Evolutionary conservation across 2,888 invertebrate genomes (phyloP).

Genomic region (Crioceris asparagi): DNA sequence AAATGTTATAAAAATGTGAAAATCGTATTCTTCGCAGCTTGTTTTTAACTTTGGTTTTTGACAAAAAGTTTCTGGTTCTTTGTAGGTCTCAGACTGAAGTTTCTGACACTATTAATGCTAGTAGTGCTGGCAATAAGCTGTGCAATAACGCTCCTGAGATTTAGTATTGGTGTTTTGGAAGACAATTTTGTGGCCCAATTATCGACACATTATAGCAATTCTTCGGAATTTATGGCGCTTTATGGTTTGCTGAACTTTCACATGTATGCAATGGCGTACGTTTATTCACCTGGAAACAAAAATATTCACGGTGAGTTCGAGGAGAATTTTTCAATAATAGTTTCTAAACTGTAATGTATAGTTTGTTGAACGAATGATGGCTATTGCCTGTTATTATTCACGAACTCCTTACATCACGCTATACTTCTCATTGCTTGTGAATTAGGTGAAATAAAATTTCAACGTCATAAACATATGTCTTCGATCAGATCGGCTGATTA

Average conservation of each 20-base stretch:
- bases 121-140: conserved; percentile 67
- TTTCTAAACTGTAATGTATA: too few relatives aligned
- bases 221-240: conserved; percentile 91
- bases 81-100: conserved; percentile 83
- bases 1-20: too few relatives aligned
- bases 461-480: too few relatives aligned
- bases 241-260: conserved; percentile 92
- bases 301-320: conserved; percentile 74
- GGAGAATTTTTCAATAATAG: too few relatives aligned
- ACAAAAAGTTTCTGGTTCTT: conserved; percentile 22
- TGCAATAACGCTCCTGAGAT: conserved; percentile 66
- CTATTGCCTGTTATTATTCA: too few relatives aligned
- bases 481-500: too few relatives aligned
- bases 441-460: too few relatives aligned
- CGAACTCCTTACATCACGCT: too few relatives aligned
- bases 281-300: conserved; percentile 76
- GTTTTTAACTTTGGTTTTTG: too few relatives aligned
- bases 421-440: too few relatives aligned
- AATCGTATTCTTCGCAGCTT: not conserved
- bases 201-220: conserved; percentile 78
- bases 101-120: conserved; percentile 75
- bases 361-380: too few relatives aligned
- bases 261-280: conserved; percentile 85
- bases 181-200: conserved; percentile 90
- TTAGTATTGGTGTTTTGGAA: conserved; percentile 82